Conservation (phyloP, 2,888 invertebrate species). For the Phalangium opilio region DNA sequence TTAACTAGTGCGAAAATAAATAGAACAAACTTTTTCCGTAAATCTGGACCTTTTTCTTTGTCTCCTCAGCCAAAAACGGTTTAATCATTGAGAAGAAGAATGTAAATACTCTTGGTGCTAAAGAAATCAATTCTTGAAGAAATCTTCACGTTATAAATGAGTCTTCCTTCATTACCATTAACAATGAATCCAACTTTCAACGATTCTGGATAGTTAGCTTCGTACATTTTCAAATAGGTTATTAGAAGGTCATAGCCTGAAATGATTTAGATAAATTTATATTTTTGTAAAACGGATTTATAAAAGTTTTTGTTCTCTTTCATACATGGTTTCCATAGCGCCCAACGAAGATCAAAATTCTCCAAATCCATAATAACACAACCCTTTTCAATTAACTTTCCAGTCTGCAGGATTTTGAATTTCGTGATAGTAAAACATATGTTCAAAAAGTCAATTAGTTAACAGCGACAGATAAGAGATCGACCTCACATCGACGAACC, state of each 20-base stretch:
- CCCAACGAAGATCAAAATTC: slow-evolving; percentile 29
- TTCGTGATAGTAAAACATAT: no score
- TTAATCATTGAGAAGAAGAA: slow-evolving; percentile 70
- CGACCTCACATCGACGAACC: no score
- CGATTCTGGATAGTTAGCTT: slow-evolving; percentile 83
- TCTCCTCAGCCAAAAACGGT: slow-evolving; percentile 76
- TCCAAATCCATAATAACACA: slow-evolving; percentile 34
- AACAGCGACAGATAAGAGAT: no score
- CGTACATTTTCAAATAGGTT: slow-evolving; percentile 52
- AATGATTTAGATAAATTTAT: no score
- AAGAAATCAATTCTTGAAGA: slow-evolving; percentile 20
- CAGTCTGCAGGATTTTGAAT: slow-evolving; percentile 23
- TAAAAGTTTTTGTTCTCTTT: no score
- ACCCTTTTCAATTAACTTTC: slow-evolving; percentile 28
- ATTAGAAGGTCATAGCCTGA: no score
- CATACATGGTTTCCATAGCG: slow-evolving; percentile 65
- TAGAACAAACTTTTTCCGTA: slow-evolving; percentile 27
- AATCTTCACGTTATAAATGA: no score
- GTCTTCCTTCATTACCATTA: slow-evolving; percentile 42
- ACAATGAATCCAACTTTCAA: slow-evolving; percentile 69
- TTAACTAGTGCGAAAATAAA: no score
- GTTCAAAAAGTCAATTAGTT: no score
- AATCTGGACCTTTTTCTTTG: slow-evolving; percentile 72
- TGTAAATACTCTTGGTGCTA: slow-evolving; percentile 75
- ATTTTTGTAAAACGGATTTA: no score